Base-by-base conservation (phyloP, 2,113 vertebrate species). In the Tricholaema leucomelas region DNA sequence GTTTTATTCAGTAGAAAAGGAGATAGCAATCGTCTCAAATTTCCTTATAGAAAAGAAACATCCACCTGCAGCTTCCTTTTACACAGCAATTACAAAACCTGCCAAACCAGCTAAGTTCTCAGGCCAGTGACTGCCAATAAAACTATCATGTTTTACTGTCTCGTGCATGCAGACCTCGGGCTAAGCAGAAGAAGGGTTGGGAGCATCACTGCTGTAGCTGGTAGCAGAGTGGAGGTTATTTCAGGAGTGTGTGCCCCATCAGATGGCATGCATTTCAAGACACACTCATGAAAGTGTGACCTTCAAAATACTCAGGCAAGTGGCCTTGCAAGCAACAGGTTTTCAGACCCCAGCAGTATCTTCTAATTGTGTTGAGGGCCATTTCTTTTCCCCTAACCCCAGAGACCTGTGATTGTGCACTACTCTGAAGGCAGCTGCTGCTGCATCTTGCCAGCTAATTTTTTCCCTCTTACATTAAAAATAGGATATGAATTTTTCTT, bases 271-370 rank as follows among this genome's bases (percentile, higher is more conserved):
- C 21, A 36, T 61, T 72, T 59, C 44, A 66, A 64, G 71, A 44
- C 48, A 31, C 17, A 31, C 54, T 89, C 70, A 16, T 48, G 48
- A 35, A 95, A 94, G 30, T 6, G 28, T 30, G 38, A 84, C 75
- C 75, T 91, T 73, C 59, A 78, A 72, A 91, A 77, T 19, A 44
- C 36, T 59, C 42, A 38, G 28, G 52, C 85, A 88, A 97, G 93
- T 36, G 60, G 52, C 65, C 91, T 74, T 50, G 1, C 25, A 61
- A 66, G 82, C 30, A 33, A 40, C 80, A 88, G 11, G 9, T 82
- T 87, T 72, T 50, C 70, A 73, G 71, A 82, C 84, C 69, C 67
- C 88, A 31, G 4, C 36, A 79, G 75, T 7, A 33, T 35, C 67
- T 76, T 63, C 56, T 94, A 77, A 95, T 69, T 93, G 87, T 33